A percentile compares a stretch with the other conserved stretches of the same genome.
Conservation (phyloP, 2,888 invertebrate species). For the Dynastes hyllus region DNA sequence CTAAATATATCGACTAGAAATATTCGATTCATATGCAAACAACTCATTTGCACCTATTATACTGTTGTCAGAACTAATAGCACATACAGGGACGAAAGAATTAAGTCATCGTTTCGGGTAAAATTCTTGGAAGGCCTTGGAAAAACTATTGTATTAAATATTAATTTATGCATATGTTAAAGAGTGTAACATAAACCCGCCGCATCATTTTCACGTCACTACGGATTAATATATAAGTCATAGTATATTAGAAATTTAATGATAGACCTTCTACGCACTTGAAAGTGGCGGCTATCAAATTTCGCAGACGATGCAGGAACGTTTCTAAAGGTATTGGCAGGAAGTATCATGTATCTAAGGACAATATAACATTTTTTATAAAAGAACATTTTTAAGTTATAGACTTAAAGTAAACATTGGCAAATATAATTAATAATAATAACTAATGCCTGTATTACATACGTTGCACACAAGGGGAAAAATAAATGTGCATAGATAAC, state of each 20-base stretch:
- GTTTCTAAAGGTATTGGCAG: no score
- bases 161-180: background rate
- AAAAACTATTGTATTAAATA: background rate
- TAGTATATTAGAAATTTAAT: background rate
- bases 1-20: constrained; percentile 3
- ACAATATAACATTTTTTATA: no score
- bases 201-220: constrained; percentile 4
- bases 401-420: no score
- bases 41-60: constrained; percentile 26
- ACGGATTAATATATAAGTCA: background rate
- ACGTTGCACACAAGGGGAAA: no score
- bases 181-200: background rate
- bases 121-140: constrained; percentile 15
- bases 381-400: no score
- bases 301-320: no score
- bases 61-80: constrained; percentile 13
- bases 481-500: no score
- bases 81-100: background rate
- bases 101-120: constrained; percentile 10
- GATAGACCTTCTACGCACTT: no score
- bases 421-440: no score
- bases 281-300: no score
- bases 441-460: no score
- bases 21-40: constrained; percentile 27
- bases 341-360: no score